Conservation (phyloP, 2,797 vertebrate genomes). For the Lacerta agilis region DNA sequence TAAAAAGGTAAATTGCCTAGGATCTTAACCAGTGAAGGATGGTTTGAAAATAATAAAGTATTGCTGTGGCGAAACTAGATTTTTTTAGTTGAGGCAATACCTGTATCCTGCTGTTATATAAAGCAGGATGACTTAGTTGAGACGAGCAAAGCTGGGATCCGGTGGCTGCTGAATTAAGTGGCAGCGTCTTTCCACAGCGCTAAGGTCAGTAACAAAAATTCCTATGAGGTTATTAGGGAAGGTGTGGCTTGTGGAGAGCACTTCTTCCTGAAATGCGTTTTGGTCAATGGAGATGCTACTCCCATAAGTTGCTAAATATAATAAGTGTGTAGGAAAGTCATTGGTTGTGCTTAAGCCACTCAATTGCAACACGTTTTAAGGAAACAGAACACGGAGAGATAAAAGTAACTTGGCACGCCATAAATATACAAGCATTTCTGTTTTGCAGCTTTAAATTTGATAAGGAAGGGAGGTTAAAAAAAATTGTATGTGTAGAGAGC, state of each 20-base stretch:
- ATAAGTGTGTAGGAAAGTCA: not conserved
- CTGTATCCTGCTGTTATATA: not conserved
- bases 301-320: not conserved
- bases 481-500: not conserved
- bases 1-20: not conserved
- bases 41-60: not conserved
- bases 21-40: too few relatives aligned
- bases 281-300: not conserved
- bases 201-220: not conserved
- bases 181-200: not conserved
- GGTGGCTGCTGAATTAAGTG: constrained; percentile 1
- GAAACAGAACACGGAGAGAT: too few relatives aligned
- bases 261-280: constrained; percentile 1
- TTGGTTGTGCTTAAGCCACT: too few relatives aligned
- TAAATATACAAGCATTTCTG: not conserved
- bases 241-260: not conserved
- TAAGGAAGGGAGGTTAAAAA: not conserved
- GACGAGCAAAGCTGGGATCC: not conserved
- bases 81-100: not conserved
- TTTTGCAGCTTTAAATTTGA: not conserved
- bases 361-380: too few relatives aligned
- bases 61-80: not conserved
- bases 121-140: not conserved
- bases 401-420: too few relatives aligned
- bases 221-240: constrained; percentile 16